Base-by-base conservation (phyloP, 2,888 invertebrate genomes). In the Lithophane leautieri region DNA sequence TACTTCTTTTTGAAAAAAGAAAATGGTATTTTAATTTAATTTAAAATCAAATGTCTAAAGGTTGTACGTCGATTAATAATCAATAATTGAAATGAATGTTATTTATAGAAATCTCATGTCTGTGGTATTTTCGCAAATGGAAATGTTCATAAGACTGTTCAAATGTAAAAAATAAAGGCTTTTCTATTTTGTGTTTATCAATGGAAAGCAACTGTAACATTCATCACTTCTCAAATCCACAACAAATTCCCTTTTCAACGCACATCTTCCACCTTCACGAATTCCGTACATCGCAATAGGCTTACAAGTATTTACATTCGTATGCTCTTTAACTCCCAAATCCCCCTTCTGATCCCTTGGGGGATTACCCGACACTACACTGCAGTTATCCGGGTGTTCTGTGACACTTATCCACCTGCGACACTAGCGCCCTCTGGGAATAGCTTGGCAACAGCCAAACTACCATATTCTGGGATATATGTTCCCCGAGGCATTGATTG, bases 311-410 rank as follows among this genome's bases (percentile, higher is more conserved):
- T 73, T 83, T 61, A 79, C 62, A 63, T 68, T 58, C 22, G 62
- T 68, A 42, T 54, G 73, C 69, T 81, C 71, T 83, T 62, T 81
- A 67, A 81, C 73, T 83, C 79, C 54, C 28, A 6, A 34, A 66
- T 77, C 67, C 47, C 22, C 6, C 16, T 52, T 54, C 25, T 28
- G 56, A 47, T 69, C 16, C 44, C 47, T 58, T 8, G 14, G 28
- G n/a, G 70, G 60, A 75, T 75, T 81, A 70, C 28, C 22, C 54
- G 8, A 68, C 50, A 70, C 81, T 65, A 68, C 60, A 67, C 72
- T 81, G 28, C 60, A 75, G 75, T 71, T 58, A 76, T 69, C 60
- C 67, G 16, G n/a, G 54, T 54, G 68, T 47, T 54, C 66, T 76
- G 54, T 58, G 56, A 70, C 70, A 76, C 62, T 69, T 82, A 80